Conservation (phyloP, 2,888 invertebrate genomes). For the Cotesia congregata region DNA sequence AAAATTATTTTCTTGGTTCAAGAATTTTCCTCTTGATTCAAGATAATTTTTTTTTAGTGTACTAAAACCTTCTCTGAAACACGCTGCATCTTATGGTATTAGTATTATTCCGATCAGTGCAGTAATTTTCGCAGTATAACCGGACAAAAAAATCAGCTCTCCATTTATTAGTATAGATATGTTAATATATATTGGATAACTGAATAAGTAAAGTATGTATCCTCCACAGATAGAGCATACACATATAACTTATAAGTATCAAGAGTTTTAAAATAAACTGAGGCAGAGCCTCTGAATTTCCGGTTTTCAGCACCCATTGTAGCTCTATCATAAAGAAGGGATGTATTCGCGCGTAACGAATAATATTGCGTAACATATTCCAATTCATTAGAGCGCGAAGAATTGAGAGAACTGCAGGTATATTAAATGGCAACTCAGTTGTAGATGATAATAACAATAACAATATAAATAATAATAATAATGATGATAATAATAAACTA, state of each 20-base stretch:
- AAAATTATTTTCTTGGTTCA: no score
- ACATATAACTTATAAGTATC: neutral
- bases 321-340: slow-evolving; percentile 32
- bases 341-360: slow-evolving; percentile 46
- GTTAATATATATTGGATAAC: neutral
- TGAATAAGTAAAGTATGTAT: neutral
- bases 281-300: slow-evolving; percentile 50
- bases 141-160: no score
- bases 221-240: neutral
- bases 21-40: no score
- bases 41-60: no score
- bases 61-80: no score
- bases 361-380: slow-evolving; percentile 64
- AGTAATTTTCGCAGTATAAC: no score
- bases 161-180: no score
- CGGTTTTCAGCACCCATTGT: slow-evolving; percentile 62
- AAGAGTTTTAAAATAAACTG: neutral
- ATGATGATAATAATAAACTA: slow-evolving; percentile 17
- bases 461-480: slow-evolving; percentile 41
- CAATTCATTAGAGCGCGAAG: slow-evolving; percentile 61
- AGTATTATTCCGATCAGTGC: no score
- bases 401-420: slow-evolving; percentile 53
- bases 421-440: slow-evolving; percentile 46
- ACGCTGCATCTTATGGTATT: no score
- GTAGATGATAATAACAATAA: neutral